Base-by-base conservation (phyloP, 2,888 invertebrate genomes). In the Himalopsyche anomala region DNA sequence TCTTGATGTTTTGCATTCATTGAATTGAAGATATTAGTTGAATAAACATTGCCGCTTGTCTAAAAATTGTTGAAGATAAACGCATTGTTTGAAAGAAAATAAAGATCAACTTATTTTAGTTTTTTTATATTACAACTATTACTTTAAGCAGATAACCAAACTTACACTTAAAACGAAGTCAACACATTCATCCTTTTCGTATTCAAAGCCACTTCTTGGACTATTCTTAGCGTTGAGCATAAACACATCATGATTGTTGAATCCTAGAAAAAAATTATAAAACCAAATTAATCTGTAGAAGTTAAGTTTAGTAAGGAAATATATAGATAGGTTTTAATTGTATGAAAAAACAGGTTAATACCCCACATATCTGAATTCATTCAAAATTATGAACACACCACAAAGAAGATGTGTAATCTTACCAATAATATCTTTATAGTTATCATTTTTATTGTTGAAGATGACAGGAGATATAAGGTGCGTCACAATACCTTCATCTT, bases 401-500 rank as follows among this genome's bases (percentile, higher is more conserved):
- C 42, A 42, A 5, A 42, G 5, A 42, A 42, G 9, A 9, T 51
- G 9, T 51, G 45, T 12, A 51, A 15, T 62, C 19, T 62, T 62
- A 62, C 62, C 62, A 11, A 62, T 28, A 19, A 19, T 19, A 15
- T 62, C 62, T 28, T 62, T 62, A 62, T 19, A 62, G 28, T 19
- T 11, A 6, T 9, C 9, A 62, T 62, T 62, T 62, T 19, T 62
- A n/a, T 62, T 62, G 2, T 62, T 62, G 0, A 19, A 62, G 11
- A 62, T 62, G 28, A 62, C 62, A 19, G 62, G 62, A 19, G 62
- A 62, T 62, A 62, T 62, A 6, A 62, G 28, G 28, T 62, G 62
- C 9, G 8, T 4, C 62, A 62, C 62, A 19, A 62, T 62, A 19
- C 62, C 62, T 62, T 62, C 62, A 19, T 62, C 62, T 62, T 19